These are phyloP conservation scores for Dascyllus trimaculatus DNA, from an alignment of 2,113 vertebrate species.

Conservation along the genomic window DNA sequence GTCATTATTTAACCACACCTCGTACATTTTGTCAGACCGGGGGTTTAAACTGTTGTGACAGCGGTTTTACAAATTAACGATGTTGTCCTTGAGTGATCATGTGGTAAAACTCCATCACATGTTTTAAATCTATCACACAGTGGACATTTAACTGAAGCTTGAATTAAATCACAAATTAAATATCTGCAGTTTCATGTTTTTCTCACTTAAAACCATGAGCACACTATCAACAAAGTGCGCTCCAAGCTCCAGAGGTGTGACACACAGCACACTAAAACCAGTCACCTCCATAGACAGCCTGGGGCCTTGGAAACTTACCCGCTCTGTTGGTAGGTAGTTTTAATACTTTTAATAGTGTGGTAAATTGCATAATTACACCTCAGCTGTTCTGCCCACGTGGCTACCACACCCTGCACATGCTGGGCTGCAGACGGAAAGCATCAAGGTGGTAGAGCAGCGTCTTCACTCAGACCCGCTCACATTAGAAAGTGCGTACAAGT, in stretches of 20 bases:
- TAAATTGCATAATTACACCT: conserved; percentile 41
- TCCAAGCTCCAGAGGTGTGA: not conserved
- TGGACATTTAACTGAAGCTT: no score
- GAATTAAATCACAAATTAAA: no score
- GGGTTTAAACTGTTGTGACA: no score
- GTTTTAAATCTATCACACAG: no score
- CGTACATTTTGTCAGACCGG: no score
- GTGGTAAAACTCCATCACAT: no score
- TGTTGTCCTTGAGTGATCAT: no score
- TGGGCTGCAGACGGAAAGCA: not conserved
- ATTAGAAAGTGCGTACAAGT: conserved; percentile 35
- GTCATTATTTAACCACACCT: no score
- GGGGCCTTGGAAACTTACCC: conserved; percentile 41
- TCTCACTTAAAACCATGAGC: not conserved
- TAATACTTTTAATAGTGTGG: conserved; percentile 17
- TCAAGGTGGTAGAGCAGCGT: not conserved
- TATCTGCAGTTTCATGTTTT: no score
- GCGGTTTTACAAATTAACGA: no score
- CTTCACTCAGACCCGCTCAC: conserved; percentile 5
- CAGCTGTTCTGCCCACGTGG: conserved; percentile 36
- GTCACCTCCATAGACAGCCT: conserved; percentile 12
- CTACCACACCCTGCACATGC: conserved; percentile 56
- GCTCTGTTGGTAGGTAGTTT: conserved; percentile 2
- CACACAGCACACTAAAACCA: not conserved
- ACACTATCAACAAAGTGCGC: not conserved